These are phyloP conservation scores for Eurypyga helias DNA, from an alignment of 2,113 vertebrate species.

Conservation along the genomic window DNA sequence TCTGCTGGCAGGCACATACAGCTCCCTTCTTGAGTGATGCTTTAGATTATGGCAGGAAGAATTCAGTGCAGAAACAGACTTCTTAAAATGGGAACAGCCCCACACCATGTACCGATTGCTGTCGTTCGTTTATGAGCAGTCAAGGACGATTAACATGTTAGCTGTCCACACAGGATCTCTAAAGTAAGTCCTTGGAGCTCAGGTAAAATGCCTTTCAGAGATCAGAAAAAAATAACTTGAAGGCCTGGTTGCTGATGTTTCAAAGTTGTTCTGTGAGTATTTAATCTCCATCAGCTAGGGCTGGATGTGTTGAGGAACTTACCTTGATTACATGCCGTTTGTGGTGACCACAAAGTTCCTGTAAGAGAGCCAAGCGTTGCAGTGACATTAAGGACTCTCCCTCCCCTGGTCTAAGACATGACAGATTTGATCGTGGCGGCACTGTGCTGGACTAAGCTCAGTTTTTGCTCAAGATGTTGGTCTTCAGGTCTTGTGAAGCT, in stretches of 20 bases:
- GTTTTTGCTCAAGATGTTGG: not conserved
- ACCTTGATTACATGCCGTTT: not conserved
- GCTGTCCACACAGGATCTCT: not conserved
- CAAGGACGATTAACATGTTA: not conserved
- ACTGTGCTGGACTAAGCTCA: not conserved
- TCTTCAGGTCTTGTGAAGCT: not conserved
- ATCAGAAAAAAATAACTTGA: not conserved
- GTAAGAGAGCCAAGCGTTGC: not conserved
- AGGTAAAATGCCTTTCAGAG: not conserved
- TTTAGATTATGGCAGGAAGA: not conserved
- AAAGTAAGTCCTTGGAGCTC: not conserved
- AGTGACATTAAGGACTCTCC: not conserved
- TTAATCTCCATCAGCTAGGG: not conserved
- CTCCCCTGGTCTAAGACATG: not conserved
- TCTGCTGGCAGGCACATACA: not conserved
- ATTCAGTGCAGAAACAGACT: not conserved
- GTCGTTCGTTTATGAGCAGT: not conserved
- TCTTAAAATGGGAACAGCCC: not conserved
- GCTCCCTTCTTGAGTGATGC: not conserved
- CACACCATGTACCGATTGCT: not conserved
- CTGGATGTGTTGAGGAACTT: not conserved
- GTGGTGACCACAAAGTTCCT: not conserved
- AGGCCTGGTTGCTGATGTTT: not conserved
- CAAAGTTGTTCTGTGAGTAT: not conserved
- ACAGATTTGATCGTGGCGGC: not conserved